These are phyloP conservation scores for Marmota monax DNA, from an alignment of 2,113 vertebrate species.

Conservation along the genomic window DNA sequence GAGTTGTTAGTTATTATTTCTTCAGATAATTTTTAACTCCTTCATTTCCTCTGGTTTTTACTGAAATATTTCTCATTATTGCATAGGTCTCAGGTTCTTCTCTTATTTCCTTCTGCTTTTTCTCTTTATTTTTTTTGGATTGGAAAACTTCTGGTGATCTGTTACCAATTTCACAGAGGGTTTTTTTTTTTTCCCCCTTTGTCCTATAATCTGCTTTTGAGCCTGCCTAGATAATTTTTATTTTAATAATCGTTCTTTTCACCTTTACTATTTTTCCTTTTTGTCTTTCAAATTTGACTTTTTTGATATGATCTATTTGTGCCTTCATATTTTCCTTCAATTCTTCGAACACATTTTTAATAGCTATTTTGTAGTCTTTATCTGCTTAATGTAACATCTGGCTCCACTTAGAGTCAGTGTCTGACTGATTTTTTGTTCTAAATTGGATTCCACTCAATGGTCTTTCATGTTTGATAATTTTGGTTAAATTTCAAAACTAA, in stretches of 20 bases:
- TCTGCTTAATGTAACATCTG: not conserved
- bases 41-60: not conserved
- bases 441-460: not conserved
- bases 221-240: not conserved
- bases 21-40: not conserved
- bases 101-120: not conserved
- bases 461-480: not conserved
- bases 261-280: not conserved
- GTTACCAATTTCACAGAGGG: not conserved
- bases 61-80: not conserved
- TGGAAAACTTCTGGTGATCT: not conserved
- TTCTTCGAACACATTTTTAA: conserved; percentile 7
- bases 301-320: not conserved
- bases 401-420: not conserved
- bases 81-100: not conserved
- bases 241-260: not conserved
- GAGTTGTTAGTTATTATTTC: not conserved
- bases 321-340: not conserved
- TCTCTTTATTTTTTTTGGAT: not conserved
- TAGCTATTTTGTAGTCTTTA: conserved; percentile 30
- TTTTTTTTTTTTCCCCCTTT: not conserved
- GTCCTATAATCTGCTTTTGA: not conserved
- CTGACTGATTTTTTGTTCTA: not conserved
- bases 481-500: conserved; percentile 4
- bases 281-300: not conserved